A percentile compares a stretch with the other conserved stretches of the same genome.
Conservation (phyloP, 2,113 vertebrate species). For the Salvelinus namaycush region DNA sequence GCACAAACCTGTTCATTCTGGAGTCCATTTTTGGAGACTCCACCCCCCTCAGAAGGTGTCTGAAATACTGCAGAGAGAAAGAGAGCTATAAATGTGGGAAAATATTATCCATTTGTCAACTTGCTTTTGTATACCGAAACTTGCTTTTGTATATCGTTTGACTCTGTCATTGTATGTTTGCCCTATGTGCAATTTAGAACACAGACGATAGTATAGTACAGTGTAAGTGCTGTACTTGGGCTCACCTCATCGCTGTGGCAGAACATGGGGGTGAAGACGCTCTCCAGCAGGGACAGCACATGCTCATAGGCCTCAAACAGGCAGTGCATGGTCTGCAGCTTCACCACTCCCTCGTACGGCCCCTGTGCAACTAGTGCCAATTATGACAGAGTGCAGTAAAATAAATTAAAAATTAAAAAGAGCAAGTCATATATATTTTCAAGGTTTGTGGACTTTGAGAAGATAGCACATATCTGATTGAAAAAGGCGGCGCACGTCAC, state of each 20-base stretch:
- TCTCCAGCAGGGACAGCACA: conserved; percentile 91
- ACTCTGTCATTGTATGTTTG: no score
- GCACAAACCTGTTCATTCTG: conserved; percentile 82
- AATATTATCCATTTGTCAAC: no score
- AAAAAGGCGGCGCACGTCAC: not conserved
- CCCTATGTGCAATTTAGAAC: no score
- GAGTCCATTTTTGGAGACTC: conserved; percentile 88
- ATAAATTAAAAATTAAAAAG: no score
- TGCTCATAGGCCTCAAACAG: conserved; percentile 97
- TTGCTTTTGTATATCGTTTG: not conserved
- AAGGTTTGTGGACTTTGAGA: no score
- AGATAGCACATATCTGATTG: no score
- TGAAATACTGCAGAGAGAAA: conserved; percentile 84
- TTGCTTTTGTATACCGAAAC: not conserved
- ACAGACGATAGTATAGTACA: no score
- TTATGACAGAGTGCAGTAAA: not conserved
- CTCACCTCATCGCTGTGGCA: conserved; percentile 96
- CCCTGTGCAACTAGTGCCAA: conserved; percentile 81
- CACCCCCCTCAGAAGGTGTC: conserved; percentile 88
- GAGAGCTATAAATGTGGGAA: not conserved
- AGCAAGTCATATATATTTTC: no score
- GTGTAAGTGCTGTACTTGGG: not conserved
- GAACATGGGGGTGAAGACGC: conserved; percentile 95
- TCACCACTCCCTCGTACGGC: conserved; percentile 84
- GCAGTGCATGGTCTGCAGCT: conserved; percentile 89